Percentiles rank a stretch among this genome's conserved stretches.
Evolutionary conservation across 2,113 vertebrate genomes (phyloP).

Genomic region (Channa argus): DNA sequence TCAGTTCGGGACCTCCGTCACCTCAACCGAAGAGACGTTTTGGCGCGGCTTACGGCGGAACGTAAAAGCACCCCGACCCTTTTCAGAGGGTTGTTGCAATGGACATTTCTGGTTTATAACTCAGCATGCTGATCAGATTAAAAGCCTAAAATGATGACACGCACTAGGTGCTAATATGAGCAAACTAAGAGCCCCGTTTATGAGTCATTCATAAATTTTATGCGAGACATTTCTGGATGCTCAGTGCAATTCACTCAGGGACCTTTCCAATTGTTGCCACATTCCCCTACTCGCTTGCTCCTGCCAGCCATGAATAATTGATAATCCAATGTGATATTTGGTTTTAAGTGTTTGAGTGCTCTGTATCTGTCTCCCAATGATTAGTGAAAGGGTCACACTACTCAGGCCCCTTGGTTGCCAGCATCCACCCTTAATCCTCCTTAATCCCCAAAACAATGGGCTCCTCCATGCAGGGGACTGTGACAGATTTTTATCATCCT

Average conservation of each 20-base stretch:
- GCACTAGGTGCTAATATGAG: constrained; percentile 22
- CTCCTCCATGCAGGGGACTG: constrained; percentile 68
- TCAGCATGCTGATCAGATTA: constrained; percentile 47
- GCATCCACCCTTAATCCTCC: constrained; percentile 75
- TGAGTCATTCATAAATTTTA: constrained; percentile 37
- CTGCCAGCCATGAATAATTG: constrained; percentile 73
- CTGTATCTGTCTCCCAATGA: constrained; percentile 75
- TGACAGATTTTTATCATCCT: constrained; percentile 80
- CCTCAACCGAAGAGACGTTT: not conserved
- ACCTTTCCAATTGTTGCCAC: constrained; percentile 18
- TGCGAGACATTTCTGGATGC: constrained; percentile 16
- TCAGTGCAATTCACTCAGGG: not conserved
- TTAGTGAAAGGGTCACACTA: constrained; percentile 76
- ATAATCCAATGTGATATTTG: constrained; percentile 68
- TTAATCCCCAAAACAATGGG: constrained; percentile 83
- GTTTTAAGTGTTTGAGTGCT: constrained; percentile 66
- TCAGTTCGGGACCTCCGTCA: not conserved
- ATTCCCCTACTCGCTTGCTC: constrained; percentile 17
- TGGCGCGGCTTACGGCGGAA: not conserved
- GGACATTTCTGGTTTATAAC: constrained; percentile 24
- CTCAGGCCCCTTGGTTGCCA: constrained; percentile 68
- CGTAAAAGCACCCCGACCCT: constrained; percentile 10
- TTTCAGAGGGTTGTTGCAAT: not conserved
- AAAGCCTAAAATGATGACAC: constrained; percentile 46
- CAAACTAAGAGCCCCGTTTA: constrained; percentile 24